Conservation (phyloP, 2,113 vertebrate genomes). For the Macroglossus sobrinus region DNA sequence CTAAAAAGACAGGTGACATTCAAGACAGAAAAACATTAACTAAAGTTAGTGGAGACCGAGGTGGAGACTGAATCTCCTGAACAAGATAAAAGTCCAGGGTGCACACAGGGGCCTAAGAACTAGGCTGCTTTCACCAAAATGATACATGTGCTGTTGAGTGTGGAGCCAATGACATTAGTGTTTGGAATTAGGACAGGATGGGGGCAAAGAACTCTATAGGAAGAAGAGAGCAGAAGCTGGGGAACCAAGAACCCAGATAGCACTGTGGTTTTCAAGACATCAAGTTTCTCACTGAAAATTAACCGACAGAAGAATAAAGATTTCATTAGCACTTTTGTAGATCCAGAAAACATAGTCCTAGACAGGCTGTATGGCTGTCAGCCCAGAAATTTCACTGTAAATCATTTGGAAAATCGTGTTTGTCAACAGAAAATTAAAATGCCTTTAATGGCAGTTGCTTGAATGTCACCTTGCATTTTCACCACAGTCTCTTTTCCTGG, state of each 20-base stretch:
- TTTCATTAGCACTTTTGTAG: constrained; percentile 43
- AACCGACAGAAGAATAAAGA: not conserved
- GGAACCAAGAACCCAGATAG: not conserved
- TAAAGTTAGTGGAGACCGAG: not conserved
- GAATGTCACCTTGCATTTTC: constrained; percentile 43
- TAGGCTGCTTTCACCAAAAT: not conserved
- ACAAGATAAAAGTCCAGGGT: not conserved
- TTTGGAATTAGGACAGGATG: not conserved
- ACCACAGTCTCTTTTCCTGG: constrained; percentile 57
- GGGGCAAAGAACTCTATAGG: not conserved
- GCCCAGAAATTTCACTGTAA: constrained; percentile 68
- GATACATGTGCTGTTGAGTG: rapidly evolving
- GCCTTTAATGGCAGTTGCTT: constrained; percentile 63
- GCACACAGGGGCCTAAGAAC: not conserved
- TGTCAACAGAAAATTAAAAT: constrained; percentile 78
- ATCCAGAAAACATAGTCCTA: constrained; percentile 52
- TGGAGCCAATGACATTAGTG: no score
- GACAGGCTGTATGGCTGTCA: constrained; percentile 61
- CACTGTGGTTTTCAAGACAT: not conserved
- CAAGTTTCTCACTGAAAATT: not conserved
- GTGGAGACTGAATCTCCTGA: not conserved
- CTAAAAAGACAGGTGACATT: not conserved
- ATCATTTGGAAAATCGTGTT: constrained; percentile 69
- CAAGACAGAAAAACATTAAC: not conserved
- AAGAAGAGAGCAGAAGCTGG: not conserved